Conservation (phyloP, 2,888 invertebrate genomes). For the Lasioglossum lativentre region DNA sequence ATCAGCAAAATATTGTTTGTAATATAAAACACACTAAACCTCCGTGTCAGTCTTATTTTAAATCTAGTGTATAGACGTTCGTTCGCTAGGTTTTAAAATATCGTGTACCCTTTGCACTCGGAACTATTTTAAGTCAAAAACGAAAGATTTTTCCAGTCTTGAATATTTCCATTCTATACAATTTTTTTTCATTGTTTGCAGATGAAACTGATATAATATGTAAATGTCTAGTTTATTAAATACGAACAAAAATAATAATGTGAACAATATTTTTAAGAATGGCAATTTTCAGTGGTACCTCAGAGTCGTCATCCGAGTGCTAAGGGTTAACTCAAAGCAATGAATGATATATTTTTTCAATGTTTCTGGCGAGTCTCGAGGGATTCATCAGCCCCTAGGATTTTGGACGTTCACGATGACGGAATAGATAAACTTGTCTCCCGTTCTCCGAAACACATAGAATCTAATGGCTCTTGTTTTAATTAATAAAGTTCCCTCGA, state of each 20-base stretch:
- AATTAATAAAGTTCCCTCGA: constrained; percentile 4
- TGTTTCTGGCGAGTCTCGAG: background rate
- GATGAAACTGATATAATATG: no score
- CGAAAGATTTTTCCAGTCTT: no score
- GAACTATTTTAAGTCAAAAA: no score
- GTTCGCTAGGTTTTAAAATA: constrained; percentile 63
- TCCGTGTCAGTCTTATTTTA: constrained; percentile 71
- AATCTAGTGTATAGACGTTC: constrained; percentile 71
- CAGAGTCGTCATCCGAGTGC: no score
- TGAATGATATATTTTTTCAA: background rate
- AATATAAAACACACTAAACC: constrained; percentile 62
- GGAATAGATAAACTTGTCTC: constrained; percentile 1
- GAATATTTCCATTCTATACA: no score
- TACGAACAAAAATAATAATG: no score
- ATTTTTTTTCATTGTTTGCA: no score
- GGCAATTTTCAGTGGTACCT: no score
- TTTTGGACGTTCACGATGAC: background rate
- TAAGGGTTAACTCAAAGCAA: no score
- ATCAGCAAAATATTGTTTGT: constrained; percentile 63
- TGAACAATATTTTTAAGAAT: no score
- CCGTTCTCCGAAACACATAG: constrained; percentile 7
- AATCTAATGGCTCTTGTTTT: constrained; percentile 8
- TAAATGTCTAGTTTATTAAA: no score
- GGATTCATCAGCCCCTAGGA: background rate
- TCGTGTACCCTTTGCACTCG: no score